Evolutionary conservation across 2,113 vertebrate genomes (phyloP), one percentile per base, ranked within the genome.

Genomic region (Anhinga rufa): DNA sequence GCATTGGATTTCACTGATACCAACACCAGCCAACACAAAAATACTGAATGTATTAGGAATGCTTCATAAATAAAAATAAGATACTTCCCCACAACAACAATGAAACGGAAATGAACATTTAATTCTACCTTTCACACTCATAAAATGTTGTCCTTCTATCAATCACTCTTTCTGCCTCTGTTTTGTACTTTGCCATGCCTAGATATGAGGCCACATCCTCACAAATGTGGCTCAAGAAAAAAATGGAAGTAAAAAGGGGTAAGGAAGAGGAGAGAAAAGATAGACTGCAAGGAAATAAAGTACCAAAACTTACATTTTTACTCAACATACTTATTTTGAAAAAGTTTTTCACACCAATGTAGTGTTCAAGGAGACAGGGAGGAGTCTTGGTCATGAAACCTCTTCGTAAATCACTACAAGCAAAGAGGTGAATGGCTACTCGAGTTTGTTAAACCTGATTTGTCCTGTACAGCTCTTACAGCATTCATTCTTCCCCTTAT

Each of bases 391-490:
- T 54, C 4, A 5, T 32, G 34, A 85, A 82, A 40, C 12, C 16
- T 69, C 15, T 29, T 60, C 4, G 10, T 34, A 32, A 55, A 84
- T 25, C 18, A 44, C 9, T 34, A 38, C 1, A 9, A 57, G 19
- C 24, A 81, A 69, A 84, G n/a, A 2, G 5, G 4, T 14, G 55
- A 69, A 28, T 8, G 25, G 21, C 0, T 4, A 12, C 32, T 78
- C 25, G 0, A 0, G 10, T 76, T 81, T 78, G 58, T 16, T 75
- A 26, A 90, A 40, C 7, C 5, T 1, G 0, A 31, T 82, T 9
- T 88, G 44, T 64, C n/a, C 38, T 66, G 10, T 31, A 12, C 16
- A 57, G 19, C 14, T 57, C 57, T 20, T 34, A 17, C 5, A 68
- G 10, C 25, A 17, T 52, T 70, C 13, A 8, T 80, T 66, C 26